Evolutionary conservation across 2,113 vertebrate genomes (phyloP), one percentile per base, ranked within the genome.

Genomic region (Peromyscus californicus): DNA sequence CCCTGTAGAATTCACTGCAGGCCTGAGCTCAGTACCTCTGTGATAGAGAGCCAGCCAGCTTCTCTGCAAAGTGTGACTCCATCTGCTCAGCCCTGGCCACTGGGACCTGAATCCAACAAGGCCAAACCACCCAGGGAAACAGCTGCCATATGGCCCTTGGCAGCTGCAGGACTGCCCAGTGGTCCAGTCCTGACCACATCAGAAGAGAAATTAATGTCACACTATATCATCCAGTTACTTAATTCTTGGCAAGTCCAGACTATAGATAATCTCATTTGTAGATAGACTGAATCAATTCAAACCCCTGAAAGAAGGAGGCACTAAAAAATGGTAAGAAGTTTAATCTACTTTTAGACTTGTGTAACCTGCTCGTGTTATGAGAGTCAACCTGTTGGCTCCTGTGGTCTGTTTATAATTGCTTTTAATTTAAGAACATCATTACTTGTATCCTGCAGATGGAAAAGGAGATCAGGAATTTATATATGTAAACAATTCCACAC

Each of bases 71-170:
- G 86, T 42, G 67, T 22, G 22, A 9, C 16, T 95, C 95, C 82
- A 91, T 94, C 97, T 97, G 97, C 87, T 82, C 59, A 59, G 63
- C 89, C 72, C 69, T 65, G 78, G 48, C 95, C 76, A 67, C 59
- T 1, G 82, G 63, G 89, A 33, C 95, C 84, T 1, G n/a, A 80
- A 63, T 36, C 2, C 24, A 75, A n/a, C 11, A 39, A 93, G 95
- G 51, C 82, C 93, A 89, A 45, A 39, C 42, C 0, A 11, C 82
- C 94, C 89, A 72, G 57, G 59, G 82, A 93, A 88, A 59, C 97
- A 97, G 83, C 86, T 95, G 93, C 96, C 95, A 91, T 91, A 96
- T 93, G 96, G 93, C 76, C 94, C 31, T 65, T 97, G 97, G 95
- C 91, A 57, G 75, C 57, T 19, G 36, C 36, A n/a, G 11, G 19